Conservation (phyloP, 2,797 vertebrate genomes). For the Diceros bicornis region DNA sequence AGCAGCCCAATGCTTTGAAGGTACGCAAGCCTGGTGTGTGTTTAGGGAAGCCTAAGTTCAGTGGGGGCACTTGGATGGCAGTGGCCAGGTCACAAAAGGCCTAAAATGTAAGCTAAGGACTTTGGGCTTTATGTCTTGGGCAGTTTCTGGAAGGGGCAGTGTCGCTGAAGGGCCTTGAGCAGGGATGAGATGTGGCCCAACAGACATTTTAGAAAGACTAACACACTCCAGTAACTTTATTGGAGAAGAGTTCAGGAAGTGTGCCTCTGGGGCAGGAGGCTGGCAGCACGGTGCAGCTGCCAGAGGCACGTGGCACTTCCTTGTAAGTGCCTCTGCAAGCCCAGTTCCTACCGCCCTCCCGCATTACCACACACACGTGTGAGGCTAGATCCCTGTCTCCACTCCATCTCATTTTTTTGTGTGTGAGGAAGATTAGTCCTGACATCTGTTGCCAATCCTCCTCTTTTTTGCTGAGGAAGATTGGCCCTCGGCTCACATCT, state of each 20-base stretch:
- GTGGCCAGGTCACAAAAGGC: neutral
- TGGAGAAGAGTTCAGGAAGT: conserved; percentile 5
- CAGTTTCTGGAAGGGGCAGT: conserved; percentile 1
- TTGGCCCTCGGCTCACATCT: too few relatives aligned
- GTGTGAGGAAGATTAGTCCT: too few relatives aligned
- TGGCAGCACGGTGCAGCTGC: neutral
- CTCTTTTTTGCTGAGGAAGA: too few relatives aligned
- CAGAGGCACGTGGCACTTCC: neutral
- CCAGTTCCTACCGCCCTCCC: neutral
- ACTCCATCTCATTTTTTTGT: too few relatives aligned
- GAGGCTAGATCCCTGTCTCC: neutral
- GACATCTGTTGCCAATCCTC: too few relatives aligned
- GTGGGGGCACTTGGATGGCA: neutral
- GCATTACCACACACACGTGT: neutral
- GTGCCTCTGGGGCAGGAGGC: neutral
- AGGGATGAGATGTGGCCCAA: neutral
- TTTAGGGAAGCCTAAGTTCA: neutral
- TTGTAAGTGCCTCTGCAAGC: neutral
- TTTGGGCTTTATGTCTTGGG: neutral
- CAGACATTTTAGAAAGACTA: neutral
- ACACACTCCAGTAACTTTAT: neutral
- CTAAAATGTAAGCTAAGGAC: neutral
- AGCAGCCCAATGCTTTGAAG: neutral
- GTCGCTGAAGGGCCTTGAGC: neutral
- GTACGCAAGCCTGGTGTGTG: neutral